These are phyloP conservation scores for Sandelia bainsii DNA, from an alignment of 2,797 vertebrate genomes.

Conservation along the genomic window DNA sequence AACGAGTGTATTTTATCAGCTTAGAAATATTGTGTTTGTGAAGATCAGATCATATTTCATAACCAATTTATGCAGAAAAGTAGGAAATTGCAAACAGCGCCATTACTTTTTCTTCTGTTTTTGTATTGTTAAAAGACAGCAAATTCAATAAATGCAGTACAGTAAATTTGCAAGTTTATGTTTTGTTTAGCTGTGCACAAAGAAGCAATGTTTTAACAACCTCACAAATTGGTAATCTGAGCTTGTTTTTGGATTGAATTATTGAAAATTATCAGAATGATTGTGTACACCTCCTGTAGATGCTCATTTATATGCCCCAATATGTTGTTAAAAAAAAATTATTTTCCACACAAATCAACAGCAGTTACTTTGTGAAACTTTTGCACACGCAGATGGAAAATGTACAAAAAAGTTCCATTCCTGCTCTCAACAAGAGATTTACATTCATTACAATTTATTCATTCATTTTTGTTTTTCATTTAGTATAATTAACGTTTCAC, in stretches of 20 bases:
- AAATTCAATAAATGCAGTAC: no score
- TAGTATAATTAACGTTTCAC: slow-evolving; percentile 31
- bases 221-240: background rate
- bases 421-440: slow-evolving; percentile 5
- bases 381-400: slow-evolving; percentile 20
- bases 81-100: no score
- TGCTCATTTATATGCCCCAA: background rate
- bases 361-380: slow-evolving; percentile 32
- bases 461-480: slow-evolving; percentile 49
- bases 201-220: background rate
- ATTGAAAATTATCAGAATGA: background rate
- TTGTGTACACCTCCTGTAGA: background rate
- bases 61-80: no score
- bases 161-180: background rate
- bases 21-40: no score
- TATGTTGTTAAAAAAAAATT: background rate
- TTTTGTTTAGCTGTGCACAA: background rate
- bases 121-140: no score
- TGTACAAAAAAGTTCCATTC: background rate
- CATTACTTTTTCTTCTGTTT: no score
- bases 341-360: background rate
- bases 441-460: background rate
- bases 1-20: no score
- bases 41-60: no score
- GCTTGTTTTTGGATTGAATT: background rate